These are phyloP conservation scores for Puntigrus tetrazona DNA, from an alignment of 2,113 vertebrate genomes.

Conservation along the genomic window DNA sequence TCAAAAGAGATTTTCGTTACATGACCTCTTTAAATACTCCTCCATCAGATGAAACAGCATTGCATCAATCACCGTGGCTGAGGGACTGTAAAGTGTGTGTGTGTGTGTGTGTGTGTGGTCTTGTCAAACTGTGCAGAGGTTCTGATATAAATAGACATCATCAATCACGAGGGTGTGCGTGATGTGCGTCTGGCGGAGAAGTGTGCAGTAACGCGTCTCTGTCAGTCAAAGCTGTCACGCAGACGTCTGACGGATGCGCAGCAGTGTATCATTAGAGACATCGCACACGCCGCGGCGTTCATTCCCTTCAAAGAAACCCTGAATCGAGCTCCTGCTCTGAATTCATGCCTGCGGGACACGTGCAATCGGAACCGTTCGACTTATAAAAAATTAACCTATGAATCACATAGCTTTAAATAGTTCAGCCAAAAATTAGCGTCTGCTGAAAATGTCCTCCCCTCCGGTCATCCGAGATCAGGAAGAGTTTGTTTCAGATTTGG, in stretches of 20 bases:
- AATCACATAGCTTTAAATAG: conserved; percentile 12
- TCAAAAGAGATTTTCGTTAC: neutral
- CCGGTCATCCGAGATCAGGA: neutral
- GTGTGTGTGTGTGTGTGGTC: conserved; percentile 31
- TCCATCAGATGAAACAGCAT: neutral
- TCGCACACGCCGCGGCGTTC: neutral
- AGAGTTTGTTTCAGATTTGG: neutral
- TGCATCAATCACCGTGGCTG: neutral
- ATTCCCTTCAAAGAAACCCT: conserved; percentile 15
- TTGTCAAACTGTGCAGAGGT: conserved; percentile 48
- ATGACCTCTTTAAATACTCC: neutral
- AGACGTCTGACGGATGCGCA: conserved; percentile 64
- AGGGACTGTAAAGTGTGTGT: neutral
- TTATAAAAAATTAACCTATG: neutral
- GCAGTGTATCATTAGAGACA: conserved; percentile 42
- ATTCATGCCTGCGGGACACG: neutral
- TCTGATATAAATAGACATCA: conserved; percentile 68
- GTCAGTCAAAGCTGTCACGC: conserved; percentile 63
- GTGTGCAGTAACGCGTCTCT: conserved; percentile 40
- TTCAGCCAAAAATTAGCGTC: neutral
- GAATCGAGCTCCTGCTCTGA: neutral
- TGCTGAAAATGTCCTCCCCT: neutral
- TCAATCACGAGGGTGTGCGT: conserved; percentile 71
- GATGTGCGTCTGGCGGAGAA: conserved; percentile 63
- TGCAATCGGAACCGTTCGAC: neutral